A percentile compares a stretch with the other conserved stretches of the same genome.
phyloP scores from a whole-genome alignment of 2,888 invertebrate species.

The Cerceris ruficornis region DNA sequence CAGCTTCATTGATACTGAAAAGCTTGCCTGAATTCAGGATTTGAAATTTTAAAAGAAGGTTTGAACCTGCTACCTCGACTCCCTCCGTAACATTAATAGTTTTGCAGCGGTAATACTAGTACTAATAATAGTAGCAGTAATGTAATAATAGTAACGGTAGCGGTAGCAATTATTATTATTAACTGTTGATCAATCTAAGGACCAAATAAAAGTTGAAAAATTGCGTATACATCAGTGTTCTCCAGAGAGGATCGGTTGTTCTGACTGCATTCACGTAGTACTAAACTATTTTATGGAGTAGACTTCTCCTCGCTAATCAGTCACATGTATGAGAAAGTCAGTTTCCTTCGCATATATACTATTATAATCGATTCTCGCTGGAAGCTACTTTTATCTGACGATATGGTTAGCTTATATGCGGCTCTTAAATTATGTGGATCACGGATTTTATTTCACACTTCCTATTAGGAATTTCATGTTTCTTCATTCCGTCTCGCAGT shows the following conservation, averaged over 20 bases:
- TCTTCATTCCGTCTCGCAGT: slow-evolving; percentile 1
- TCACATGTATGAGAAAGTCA: slow-evolving; percentile 39
- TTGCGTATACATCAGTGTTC: slow-evolving; percentile 61
- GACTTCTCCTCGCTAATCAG: slow-evolving; percentile 35
- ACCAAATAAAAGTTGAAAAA: slow-evolving; percentile 50
- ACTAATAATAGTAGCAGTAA: slow-evolving; percentile 67
- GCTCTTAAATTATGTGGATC: slow-evolving; percentile 29
- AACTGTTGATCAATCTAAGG: slow-evolving; percentile 38
- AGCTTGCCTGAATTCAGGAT: neutral
- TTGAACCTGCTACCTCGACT: slow-evolving; percentile 45
- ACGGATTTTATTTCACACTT: slow-evolving; percentile 13
- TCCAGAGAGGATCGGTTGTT: slow-evolving; percentile 46
- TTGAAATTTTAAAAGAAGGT: neutral
- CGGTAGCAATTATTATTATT: slow-evolving; percentile 53
- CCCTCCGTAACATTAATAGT: slow-evolving; percentile 63
- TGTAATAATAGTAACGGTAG: slow-evolving; percentile 67
- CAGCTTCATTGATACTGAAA: neutral
- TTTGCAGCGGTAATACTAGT: slow-evolving; percentile 59
- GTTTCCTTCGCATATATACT: slow-evolving; percentile 3
- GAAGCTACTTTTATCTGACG: slow-evolving; percentile 16
- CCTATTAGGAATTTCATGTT: slow-evolving; percentile 10
- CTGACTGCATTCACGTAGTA: slow-evolving; percentile 24
- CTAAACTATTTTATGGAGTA: slow-evolving; percentile 37
- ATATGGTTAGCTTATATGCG: slow-evolving; percentile 43
- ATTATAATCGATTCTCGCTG: slow-evolving; percentile 42